phyloP scores from a whole-genome alignment of 2,797 vertebrate species.

The Pristis pectinata region DNA sequence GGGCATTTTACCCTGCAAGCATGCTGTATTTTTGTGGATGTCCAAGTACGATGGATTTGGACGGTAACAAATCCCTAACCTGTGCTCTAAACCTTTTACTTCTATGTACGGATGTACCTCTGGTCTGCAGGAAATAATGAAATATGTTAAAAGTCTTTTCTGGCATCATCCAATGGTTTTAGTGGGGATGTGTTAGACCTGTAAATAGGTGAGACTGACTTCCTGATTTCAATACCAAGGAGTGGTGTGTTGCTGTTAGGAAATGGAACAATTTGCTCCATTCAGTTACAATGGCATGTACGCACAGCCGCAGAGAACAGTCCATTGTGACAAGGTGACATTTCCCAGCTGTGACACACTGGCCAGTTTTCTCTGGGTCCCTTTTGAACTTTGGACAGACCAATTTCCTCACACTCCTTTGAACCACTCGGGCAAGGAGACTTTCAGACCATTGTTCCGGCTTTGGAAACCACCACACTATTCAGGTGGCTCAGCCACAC shows the following conservation, averaged over 20 bases:
- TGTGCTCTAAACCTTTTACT: not conserved
- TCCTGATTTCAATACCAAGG: not conserved
- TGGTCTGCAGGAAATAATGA: not conserved
- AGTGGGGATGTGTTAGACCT: not conserved
- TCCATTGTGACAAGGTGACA: not conserved
- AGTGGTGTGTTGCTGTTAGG: not conserved
- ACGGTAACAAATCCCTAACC: not conserved
- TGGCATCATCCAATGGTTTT: not conserved
- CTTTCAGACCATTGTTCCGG: not conserved
- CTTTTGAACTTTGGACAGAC: not conserved
- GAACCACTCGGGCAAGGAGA: not conserved
- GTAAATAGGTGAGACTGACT: not conserved
- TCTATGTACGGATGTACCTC: not conserved
- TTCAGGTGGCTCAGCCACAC: too few relatives aligned
- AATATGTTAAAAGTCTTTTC: not conserved
- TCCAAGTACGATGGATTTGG: not conserved
- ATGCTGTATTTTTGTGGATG: not conserved
- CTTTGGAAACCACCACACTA: not conserved
- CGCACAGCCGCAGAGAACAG: not conserved
- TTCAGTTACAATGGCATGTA: not conserved
- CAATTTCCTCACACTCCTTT: not conserved
- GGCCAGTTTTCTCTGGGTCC: not conserved
- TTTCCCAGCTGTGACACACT: not conserved
- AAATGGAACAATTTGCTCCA: not conserved
- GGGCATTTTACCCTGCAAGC: not conserved